These are phyloP conservation scores for Musca domestica DNA, from an alignment of 1,140 invertebrate species.

Conservation along the genomic window DNA sequence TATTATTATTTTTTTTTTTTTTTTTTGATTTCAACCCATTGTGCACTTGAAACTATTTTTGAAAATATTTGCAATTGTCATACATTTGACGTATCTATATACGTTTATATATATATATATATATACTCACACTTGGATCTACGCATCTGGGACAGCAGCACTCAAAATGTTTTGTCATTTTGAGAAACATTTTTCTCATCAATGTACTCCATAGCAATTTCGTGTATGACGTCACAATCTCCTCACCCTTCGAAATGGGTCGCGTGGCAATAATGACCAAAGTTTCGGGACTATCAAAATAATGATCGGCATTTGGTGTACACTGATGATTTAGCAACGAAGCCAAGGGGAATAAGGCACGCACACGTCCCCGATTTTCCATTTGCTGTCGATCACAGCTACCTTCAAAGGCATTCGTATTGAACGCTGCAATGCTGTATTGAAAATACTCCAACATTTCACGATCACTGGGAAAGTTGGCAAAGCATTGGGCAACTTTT, in stretches of 20 bases:
- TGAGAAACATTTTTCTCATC: conserved; percentile 63
- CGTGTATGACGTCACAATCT: conserved; percentile 73
- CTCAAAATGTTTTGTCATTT: conserved; percentile 70
- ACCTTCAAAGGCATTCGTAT: conserved; percentile 75
- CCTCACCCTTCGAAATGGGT: conserved; percentile 63
- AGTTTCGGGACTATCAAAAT: conserved; percentile 57
- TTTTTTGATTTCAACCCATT: too few species aligned
- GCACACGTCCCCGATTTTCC: conserved; percentile 56
- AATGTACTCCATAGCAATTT: conserved; percentile 71
- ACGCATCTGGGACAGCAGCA: conserved; percentile 70
- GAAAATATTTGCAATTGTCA: too few species aligned
- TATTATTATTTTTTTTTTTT: too few species aligned
- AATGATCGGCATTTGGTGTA: conserved; percentile 71
- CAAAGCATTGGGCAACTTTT: conserved; percentile 59
- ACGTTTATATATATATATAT: too few species aligned
- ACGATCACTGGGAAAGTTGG: conserved; percentile 60
- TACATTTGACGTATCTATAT: too few species aligned
- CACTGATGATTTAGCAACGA: conserved; percentile 76
- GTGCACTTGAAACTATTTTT: too few species aligned
- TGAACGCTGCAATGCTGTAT: conserved; percentile 61
- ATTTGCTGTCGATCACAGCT: conserved; percentile 55
- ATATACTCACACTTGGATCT: conserved; percentile 61
- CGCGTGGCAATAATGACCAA: conserved; percentile 66
- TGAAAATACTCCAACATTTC: conserved; percentile 58
- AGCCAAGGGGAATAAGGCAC: conserved; percentile 71